Base-by-base conservation (phyloP, 2,797 vertebrate genomes). In the Cygnus olor region DNA sequence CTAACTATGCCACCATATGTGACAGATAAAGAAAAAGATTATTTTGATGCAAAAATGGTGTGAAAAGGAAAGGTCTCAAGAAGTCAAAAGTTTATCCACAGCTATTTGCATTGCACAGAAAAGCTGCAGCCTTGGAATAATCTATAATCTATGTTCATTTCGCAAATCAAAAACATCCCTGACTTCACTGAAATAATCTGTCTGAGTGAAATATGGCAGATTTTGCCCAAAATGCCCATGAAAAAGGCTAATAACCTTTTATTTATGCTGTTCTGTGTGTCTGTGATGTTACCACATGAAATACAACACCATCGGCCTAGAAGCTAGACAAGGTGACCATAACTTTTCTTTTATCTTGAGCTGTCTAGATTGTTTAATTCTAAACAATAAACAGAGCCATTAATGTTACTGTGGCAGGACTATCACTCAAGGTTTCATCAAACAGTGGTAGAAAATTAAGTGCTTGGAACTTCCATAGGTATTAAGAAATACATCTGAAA, bases 241-340 rank as follows among this genome's bases (percentile, higher is more conserved):
- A 89, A 96, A 97, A 98, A 98, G 95, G 91, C 94, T 97, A 97
- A 90, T 73, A 97, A 79, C 71, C 92, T 98, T 98, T 98, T 89
- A 97, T 98, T 94, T 81, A 3, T 69, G 78, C 93, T 91, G 65
- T 79, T 93, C 84, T 96, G 80, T 88, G 95, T 56, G 96, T 97
- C 96, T 97, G 96, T 93, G 91, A 80, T 96, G 96, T 95, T 95
- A 97, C 27, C 63, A 95, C 18, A 73, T 97, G 98, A 98, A 98
- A 98, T 98, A 98, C 97, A 97, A 97, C 80, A 97, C 70, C 63
- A 40, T 60, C 54, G 68, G 27, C 70, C 88, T 56, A 87, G 57
- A 89, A 85, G 88, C 49, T 60, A 85, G 66, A 77, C 89, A 90
- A 85, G 13, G 44, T 61, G 47, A 86, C 38, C 51, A 19, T 42